phyloP scores from a whole-genome alignment of 2,888 invertebrate genomes.

The Campoletis raptor region DNA sequence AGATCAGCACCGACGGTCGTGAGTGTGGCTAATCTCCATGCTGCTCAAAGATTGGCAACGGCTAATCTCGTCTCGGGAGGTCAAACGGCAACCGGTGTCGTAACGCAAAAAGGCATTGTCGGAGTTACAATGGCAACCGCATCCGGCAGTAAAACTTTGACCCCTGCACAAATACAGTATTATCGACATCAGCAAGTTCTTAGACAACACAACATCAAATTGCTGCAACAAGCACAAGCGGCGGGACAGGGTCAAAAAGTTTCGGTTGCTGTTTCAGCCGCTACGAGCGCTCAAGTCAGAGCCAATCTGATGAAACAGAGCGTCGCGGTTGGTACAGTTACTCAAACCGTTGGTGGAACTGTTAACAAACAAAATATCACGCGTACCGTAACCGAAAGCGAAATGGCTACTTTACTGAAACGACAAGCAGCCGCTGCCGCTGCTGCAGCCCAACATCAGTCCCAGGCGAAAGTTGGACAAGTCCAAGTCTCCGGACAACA shows the following conservation, averaged over 20 bases:
- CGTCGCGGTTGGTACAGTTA: constrained; percentile 69
- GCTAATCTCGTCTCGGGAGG: constrained; percentile 79
- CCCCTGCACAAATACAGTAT: constrained; percentile 87
- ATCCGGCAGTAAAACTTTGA: constrained; percentile 86
- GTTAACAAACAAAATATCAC: constrained; percentile 85
- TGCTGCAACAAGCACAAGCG: constrained; percentile 79
- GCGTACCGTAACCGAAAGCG: constrained; percentile 86
- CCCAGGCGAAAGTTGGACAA: constrained; percentile 84
- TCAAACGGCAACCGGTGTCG: constrained; percentile 76
- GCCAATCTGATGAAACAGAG: constrained; percentile 81
- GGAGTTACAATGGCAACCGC: constrained; percentile 86
- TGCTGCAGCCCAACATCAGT: constrained; percentile 78
- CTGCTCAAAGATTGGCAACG: constrained; percentile 82
- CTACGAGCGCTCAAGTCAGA: constrained; percentile 75
- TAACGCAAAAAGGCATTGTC: constrained; percentile 82
- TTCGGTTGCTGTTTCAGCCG: constrained; percentile 82
- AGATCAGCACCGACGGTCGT: constrained; percentile 81
- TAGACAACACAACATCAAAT: constrained; percentile 82
- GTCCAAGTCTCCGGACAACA: constrained; percentile 80
- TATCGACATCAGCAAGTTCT: constrained; percentile 88
- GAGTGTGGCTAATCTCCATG: constrained; percentile 82
- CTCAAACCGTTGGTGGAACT: constrained; percentile 66
- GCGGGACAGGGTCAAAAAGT: constrained; percentile 82
- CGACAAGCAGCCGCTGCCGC: constrained; percentile 82
- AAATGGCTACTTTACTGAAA: constrained; percentile 87